phyloP scores from a whole-genome alignment of 2,113 vertebrate genomes.

The Myotis yumanensis region DNA sequence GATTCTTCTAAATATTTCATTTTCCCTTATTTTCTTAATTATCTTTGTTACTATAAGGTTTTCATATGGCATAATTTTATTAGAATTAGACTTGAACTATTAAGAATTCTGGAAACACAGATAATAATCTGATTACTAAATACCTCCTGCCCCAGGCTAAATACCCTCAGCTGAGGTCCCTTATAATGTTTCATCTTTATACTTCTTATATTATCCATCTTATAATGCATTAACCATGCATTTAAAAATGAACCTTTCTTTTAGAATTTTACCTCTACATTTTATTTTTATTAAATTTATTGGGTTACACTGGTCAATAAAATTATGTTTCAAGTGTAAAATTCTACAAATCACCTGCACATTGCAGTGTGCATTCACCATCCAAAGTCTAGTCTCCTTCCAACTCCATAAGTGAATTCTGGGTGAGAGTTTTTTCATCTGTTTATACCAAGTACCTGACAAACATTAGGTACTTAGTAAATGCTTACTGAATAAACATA shows the following conservation, averaged over 20 bases:
- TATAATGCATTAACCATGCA: not conserved
- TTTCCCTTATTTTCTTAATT: constrained; percentile 7
- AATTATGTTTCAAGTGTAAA: not conserved
- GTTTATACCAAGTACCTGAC: not conserved
- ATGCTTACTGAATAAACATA: not conserved
- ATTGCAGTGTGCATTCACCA: not conserved
- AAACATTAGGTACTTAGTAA: not conserved
- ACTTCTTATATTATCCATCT: not conserved
- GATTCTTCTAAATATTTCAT: constrained; percentile 13
- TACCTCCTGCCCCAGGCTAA: not conserved
- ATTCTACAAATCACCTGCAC: not conserved
- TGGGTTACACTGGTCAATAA: not conserved
- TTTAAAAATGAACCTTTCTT: not conserved
- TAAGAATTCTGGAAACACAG: not conserved
- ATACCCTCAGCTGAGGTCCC: not conserved
- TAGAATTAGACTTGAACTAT: not conserved
- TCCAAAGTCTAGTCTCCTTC: not conserved
- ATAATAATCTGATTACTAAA: not conserved
- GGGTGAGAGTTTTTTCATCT: not conserved
- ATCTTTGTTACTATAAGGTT: not conserved
- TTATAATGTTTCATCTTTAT: not conserved
- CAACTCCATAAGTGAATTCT: not conserved
- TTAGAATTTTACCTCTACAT: not conserved
- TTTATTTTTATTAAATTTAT: not conserved
- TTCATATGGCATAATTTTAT: not conserved